A percentile compares a stretch with the other conserved stretches of the same genome.
Conservation (phyloP, 2,113 vertebrate species). For the Elgaria multicarinata region DNA sequence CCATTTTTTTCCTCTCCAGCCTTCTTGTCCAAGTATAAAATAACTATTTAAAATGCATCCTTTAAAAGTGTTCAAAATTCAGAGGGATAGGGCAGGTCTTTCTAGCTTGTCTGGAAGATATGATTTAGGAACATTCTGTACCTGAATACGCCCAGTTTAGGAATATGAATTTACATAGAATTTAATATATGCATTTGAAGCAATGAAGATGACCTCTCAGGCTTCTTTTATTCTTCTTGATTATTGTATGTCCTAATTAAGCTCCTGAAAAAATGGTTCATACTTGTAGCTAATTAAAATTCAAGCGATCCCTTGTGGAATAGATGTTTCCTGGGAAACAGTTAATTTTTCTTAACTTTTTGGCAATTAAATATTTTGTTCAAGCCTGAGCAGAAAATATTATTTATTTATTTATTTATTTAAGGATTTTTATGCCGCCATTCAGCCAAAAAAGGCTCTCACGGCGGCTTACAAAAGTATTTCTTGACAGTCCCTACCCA, state of each 20-base stretch:
- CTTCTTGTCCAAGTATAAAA: not conserved
- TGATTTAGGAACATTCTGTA: not conserved
- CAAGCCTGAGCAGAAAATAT: not conserved
- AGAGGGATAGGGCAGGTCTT: not conserved
- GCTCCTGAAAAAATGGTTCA: not conserved
- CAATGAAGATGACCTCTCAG: not conserved
- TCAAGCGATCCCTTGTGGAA: not conserved
- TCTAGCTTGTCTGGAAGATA: not conserved
- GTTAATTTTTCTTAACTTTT: not conserved
- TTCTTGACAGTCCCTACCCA: too few species aligned
- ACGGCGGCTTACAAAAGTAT: too few species aligned
- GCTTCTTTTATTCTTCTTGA: not conserved
- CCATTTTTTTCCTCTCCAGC: not conserved
- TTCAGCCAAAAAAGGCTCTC: too few species aligned
- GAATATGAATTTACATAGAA: not conserved
- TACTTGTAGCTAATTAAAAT: conserved; percentile 13
- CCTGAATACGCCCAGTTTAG: not conserved
- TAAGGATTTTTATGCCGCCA: too few species aligned
- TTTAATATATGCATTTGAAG: not conserved
- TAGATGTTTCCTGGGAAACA: conserved; percentile 1
- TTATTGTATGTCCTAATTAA: conserved; percentile 1
- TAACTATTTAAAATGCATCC: not conserved
- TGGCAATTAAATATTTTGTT: not conserved
- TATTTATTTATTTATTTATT: too few species aligned
- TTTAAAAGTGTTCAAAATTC: not conserved